Conservation (phyloP, 1,140 invertebrate species). For the Solenopsis fugax region DNA sequence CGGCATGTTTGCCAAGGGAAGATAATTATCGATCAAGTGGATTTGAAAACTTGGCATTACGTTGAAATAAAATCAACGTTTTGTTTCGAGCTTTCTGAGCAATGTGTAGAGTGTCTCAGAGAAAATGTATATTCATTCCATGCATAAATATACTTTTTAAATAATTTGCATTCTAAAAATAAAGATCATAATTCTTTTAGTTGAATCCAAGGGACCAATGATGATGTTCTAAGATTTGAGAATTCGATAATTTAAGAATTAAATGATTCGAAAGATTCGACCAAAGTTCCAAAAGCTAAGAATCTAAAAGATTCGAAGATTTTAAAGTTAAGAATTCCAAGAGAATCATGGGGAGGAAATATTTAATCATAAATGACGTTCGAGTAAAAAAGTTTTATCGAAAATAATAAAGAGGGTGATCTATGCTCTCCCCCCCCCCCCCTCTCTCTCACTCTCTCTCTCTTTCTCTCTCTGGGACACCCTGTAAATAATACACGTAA, state of each 20-base stretch:
- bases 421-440: not conserved
- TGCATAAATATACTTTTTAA: conserved; percentile 19
- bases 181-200: not conserved
- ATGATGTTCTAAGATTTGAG: conserved; percentile 3
- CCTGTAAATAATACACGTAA: conserved; percentile 18
- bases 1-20: not conserved
- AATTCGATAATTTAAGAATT: conserved; percentile 1
- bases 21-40: not conserved
- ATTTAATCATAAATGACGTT: not conserved
- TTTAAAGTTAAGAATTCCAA: not conserved
- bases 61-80: conserved; percentile 16
- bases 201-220: conserved; percentile 38
- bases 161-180: conserved; percentile 6
- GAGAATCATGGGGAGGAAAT: not conserved
- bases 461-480: not conserved
- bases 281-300: not conserved
- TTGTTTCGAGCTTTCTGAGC: conserved; percentile 17
- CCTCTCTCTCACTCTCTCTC: no score
- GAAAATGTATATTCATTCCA: not conserved
- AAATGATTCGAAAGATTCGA: not conserved
- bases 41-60: not conserved
- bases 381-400: not conserved
- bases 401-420: not conserved
- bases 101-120: not conserved
- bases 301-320: not conserved